Percentiles rank a stretch among this genome's conserved stretches.
These are phyloP conservation scores for Peromyscus polionotus DNA, from an alignment of 2,113 vertebrate species.

Conservation along the genomic window DNA sequence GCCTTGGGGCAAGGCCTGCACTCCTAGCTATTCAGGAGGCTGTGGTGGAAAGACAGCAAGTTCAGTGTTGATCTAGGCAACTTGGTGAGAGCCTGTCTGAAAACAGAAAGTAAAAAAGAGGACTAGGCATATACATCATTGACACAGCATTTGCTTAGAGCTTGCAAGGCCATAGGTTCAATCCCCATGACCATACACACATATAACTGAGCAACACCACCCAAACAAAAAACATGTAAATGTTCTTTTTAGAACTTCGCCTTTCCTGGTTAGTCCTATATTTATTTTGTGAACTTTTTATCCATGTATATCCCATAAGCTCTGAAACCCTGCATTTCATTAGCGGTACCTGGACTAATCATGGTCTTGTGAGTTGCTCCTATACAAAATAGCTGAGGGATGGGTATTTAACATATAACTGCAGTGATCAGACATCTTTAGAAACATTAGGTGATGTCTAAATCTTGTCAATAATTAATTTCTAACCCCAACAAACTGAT, in stretches of 20 bases:
- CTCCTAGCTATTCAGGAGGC: neutral
- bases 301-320: neutral
- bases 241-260: neutral
- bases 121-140: too few relatives aligned
- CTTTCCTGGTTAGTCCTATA: neutral
- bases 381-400: neutral
- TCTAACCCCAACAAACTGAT: constrained; percentile 34
- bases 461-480: constrained; percentile 2
- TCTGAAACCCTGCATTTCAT: neutral
- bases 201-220: neutral
- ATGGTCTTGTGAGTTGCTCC: neutral
- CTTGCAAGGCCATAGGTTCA: neutral
- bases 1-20: too few relatives aligned
- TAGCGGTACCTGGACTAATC: neutral
- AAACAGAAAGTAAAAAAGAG: neutral
- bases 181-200: too few relatives aligned
- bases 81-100: neutral
- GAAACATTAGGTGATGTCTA: constrained; percentile 16
- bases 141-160: neutral
- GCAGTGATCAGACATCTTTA: constrained; percentile 7
- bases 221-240: neutral
- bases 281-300: neutral
- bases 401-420: neutral
- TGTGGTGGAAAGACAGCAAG: neutral
- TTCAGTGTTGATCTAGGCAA: neutral